Evolutionary conservation across 2,888 invertebrate species (phyloP).

Genomic region (Pyrgus malvae): DNA sequence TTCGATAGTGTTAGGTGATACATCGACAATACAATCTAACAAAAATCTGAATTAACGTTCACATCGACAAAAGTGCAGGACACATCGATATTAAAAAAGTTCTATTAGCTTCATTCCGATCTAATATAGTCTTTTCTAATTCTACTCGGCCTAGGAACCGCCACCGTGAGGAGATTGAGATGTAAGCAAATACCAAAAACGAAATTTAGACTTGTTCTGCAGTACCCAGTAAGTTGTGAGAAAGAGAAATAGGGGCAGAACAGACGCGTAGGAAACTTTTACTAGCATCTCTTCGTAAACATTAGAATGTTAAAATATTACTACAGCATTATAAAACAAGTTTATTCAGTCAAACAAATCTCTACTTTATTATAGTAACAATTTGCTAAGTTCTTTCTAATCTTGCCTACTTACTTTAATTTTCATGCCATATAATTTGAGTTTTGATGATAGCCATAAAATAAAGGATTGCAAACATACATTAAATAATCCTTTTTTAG

Average conservation of each 20-base stretch:
- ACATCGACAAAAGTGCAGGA: conserved; percentile 60
- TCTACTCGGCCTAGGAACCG: conserved; percentile 78
- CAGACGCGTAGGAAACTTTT: conserved; percentile 64
- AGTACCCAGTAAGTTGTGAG: conserved; percentile 55
- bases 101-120: conserved; percentile 77
- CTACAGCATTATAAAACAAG: too few relatives aligned
- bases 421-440: too few relatives aligned
- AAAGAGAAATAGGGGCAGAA: conserved; percentile 62
- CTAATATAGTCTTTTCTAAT: conserved; percentile 65
- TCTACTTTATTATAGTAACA: too few relatives aligned
- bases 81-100: conserved; percentile 70
- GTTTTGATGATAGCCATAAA: too few relatives aligned
- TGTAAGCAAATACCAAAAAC: conserved; percentile 81
- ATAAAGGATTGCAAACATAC: too few relatives aligned
- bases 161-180: conserved; percentile 72
- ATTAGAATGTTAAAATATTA: background rate
- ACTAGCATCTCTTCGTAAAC: conserved; percentile 28
- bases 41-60: conserved; percentile 74
- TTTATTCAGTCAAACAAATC: too few relatives aligned
- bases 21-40: conserved; percentile 78
- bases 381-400: too few relatives aligned
- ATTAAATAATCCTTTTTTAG: too few relatives aligned
- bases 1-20: conserved; percentile 71
- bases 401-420: too few relatives aligned
- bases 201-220: conserved; percentile 83